phyloP scores from a whole-genome alignment of 2,888 invertebrate genomes.

The Drosophila melanosoma region DNA sequence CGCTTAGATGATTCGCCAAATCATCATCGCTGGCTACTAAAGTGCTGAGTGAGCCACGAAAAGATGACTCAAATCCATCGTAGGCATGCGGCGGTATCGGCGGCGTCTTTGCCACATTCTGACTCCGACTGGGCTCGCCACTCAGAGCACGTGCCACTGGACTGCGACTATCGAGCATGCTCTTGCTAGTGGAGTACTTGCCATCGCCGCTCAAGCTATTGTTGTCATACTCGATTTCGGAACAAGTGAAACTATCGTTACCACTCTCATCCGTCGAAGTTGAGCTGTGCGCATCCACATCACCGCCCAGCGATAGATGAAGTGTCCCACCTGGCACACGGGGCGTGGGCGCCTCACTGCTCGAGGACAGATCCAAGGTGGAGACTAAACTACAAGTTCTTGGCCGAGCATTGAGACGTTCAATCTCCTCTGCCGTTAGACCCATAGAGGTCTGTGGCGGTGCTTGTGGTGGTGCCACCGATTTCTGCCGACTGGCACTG shows the following conservation, averaged over 20 bases:
- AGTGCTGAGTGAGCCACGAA: conserved; percentile 96
- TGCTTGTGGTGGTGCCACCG: conserved; percentile 89
- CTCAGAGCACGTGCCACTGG: conserved; percentile 86
- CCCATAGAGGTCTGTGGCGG: conserved; percentile 92
- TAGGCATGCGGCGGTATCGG: conserved; percentile 92
- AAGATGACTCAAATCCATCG: conserved; percentile 97
- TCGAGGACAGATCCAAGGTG: conserved; percentile 96
- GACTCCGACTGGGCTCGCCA: conserved; percentile 87
- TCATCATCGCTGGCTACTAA: conserved; percentile 97
- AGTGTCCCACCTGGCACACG: conserved; percentile 89
- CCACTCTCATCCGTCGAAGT: conserved; percentile 96
- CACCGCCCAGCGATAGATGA: conserved; percentile 88
- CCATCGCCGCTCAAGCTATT: conserved; percentile 93
- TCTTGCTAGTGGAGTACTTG: conserved; percentile 87
- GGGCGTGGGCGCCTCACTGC: conserved; percentile 92
- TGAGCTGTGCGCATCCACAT: conserved; percentile 90
- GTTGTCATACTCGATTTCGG: conserved; percentile 98
- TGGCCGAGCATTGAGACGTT: conserved; percentile 94
- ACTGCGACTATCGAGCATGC: conserved; percentile 86
- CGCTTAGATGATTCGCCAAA: conserved; percentile 91
- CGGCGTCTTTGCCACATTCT: conserved; percentile 87
- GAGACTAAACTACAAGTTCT: conserved; percentile 96
- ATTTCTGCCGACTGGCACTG: conserved; percentile 91
- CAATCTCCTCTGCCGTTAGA: conserved; percentile 96
- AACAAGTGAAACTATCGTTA: conserved; percentile 99